Percentiles rank a stretch among this genome's conserved stretches.
Evolutionary conservation across 2,888 invertebrate genomes (phyloP).

Genomic region (Halocaridina rubra): DNA sequence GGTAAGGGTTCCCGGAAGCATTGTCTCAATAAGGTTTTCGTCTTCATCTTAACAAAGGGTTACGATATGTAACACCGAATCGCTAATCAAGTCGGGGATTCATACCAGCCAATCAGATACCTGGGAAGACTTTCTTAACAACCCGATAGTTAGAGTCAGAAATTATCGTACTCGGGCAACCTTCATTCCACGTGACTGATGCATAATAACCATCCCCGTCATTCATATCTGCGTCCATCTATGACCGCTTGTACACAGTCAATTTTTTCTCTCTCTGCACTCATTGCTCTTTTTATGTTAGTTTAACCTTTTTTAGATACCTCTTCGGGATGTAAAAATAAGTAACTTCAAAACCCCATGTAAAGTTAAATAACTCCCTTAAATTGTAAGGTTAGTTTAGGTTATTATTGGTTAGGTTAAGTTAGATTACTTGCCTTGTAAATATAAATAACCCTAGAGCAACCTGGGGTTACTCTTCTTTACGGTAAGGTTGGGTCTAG

Average conservation of each 20-base stretch:
- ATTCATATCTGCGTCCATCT: slow-evolving; percentile 16
- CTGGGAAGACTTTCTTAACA: not conserved
- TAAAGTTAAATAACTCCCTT: too few species aligned
- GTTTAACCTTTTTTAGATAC: too few species aligned
- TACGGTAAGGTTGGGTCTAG: too few species aligned
- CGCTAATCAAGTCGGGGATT: not conserved
- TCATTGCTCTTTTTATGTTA: too few species aligned
- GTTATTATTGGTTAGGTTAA: too few species aligned
- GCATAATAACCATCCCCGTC: slow-evolving; percentile 31
- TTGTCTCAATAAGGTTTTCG: not conserved
- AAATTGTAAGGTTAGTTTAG: too few species aligned
- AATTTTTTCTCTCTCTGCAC: too few species aligned
- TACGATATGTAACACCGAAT: not conserved
- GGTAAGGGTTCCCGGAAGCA: not conserved
- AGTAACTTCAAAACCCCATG: too few species aligned
- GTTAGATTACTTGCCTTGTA: too few species aligned
- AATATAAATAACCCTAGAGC: too few species aligned
- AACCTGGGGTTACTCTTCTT: too few species aligned
- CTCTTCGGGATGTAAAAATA: too few species aligned
- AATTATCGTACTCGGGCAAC: slow-evolving; percentile 28
- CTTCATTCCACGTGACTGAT: slow-evolving; percentile 37
- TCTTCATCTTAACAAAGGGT: not conserved
- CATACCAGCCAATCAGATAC: not conserved
- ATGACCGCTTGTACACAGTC: not conserved
- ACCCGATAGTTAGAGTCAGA: not conserved